These are phyloP conservation scores for Arctia plantaginis DNA, from an alignment of 2,888 invertebrate species.

Conservation along the genomic window DNA sequence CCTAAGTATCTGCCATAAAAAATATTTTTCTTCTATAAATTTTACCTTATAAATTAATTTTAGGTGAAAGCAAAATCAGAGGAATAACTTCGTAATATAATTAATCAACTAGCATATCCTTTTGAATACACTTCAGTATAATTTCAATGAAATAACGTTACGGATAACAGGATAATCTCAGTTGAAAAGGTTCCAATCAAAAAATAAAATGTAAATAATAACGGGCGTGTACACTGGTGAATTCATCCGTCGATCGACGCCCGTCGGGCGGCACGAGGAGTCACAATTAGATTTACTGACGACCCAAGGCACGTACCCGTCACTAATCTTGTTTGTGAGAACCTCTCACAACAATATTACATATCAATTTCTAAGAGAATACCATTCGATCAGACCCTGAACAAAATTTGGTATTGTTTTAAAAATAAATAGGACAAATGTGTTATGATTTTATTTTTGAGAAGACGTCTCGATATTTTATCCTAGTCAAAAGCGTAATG, in stretches of 20 bases:
- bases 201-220: constrained; percentile 48
- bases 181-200: constrained; percentile 29
- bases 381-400: constrained; percentile 35
- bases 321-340: constrained; percentile 66
- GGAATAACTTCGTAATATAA: constrained; percentile 22
- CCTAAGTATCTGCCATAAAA: too few species aligned
- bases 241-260: constrained; percentile 44
- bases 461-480: constrained; percentile 8
- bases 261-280: constrained; percentile 40
- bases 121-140: constrained; percentile 21
- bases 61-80: not conserved
- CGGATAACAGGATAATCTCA: constrained; percentile 16
- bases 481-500: constrained; percentile 6
- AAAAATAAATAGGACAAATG: constrained; percentile 10
- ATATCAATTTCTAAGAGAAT: constrained; percentile 53
- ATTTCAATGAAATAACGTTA: constrained; percentile 16
- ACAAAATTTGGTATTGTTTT: constrained; percentile 31
- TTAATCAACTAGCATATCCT: not conserved
- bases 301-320: constrained; percentile 59
- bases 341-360: constrained; percentile 64
- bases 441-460: constrained; percentile 24
- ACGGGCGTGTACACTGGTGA: constrained; percentile 30
- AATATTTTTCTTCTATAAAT: too few species aligned
- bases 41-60: too few species aligned
- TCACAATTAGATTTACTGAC: constrained; percentile 65